Evolutionary conservation across 2,888 invertebrate species (phyloP).

Genomic region (Diaperis boleti): DNA sequence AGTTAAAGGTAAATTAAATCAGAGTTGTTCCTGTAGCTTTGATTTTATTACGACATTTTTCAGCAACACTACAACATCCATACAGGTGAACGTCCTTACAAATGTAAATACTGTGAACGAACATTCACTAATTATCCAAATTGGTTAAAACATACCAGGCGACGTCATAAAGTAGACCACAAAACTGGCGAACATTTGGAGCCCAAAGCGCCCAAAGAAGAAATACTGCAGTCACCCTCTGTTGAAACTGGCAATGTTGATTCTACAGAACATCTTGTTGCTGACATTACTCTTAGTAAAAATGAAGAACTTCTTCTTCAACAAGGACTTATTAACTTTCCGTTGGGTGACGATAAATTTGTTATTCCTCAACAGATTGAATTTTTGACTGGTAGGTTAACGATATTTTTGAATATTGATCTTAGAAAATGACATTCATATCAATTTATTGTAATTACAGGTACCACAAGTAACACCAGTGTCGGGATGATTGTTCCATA

Average conservation of each 20-base stretch:
- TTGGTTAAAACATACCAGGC: slow-evolving; percentile 71
- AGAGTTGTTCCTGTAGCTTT: background rate
- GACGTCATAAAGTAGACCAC: slow-evolving; percentile 68
- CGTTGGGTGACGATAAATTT: slow-evolving; percentile 57
- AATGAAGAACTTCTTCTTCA: slow-evolving; percentile 60
- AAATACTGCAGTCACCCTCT: slow-evolving; percentile 19
- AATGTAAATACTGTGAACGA: slow-evolving; percentile 70
- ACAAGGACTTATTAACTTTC: slow-evolving; percentile 59
- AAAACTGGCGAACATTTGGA: slow-evolving; percentile 60
- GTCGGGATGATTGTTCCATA: slow-evolving; percentile 56
- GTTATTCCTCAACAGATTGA: slow-evolving; percentile 55
- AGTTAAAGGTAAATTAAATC: slow-evolving; percentile 65
- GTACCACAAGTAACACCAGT: slow-evolving; percentile 47
- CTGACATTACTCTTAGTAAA: slow-evolving; percentile 57
- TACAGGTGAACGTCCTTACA: slow-evolving; percentile 70
- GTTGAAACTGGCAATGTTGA: slow-evolving; percentile 5
- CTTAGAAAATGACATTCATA: background rate
- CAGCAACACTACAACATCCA: slow-evolving; percentile 72
- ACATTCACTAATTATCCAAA: slow-evolving; percentile 72
- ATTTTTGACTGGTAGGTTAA: slow-evolving; percentile 53
- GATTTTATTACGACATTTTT: slow-evolving; percentile 47
- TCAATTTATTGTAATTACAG: no score
- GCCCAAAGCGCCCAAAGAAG: slow-evolving; percentile 50
- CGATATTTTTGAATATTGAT: background rate
- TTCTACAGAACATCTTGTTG: slow-evolving; percentile 41